A percentile compares a stretch with the other conserved stretches of the same genome.
Conservation (phyloP, 2,113 vertebrate genomes). For the Gymnarchus niloticus region DNA sequence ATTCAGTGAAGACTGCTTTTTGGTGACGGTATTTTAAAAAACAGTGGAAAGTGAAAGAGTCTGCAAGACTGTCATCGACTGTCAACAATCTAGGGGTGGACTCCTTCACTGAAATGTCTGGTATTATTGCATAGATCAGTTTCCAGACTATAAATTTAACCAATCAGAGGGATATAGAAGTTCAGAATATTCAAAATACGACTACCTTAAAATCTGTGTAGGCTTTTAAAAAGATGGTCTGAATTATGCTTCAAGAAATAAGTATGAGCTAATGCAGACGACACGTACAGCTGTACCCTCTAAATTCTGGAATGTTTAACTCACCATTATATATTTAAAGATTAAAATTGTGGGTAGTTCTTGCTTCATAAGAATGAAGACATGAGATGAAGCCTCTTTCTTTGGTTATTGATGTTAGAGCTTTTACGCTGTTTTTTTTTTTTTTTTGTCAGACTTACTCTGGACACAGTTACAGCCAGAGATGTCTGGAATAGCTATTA, state of each 20-base stretch:
- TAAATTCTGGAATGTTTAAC: not conserved
- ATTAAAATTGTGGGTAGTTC: not conserved
- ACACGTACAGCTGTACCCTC: not conserved
- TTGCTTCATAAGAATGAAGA: not conserved
- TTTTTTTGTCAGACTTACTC: not conserved
- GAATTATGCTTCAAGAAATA: no score
- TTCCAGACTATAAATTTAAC: no score
- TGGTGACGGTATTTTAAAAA: no score
- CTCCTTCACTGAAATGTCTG: no score
- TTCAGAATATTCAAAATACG: no score
- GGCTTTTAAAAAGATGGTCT: not conserved
- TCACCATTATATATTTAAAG: not conserved
- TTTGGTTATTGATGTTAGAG: not conserved
- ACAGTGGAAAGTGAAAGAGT: no score
- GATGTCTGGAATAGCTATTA: conserved; percentile 5
- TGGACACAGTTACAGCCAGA: not conserved
- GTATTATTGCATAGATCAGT: no score
- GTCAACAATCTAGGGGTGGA: no score
- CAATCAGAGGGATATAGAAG: no score
- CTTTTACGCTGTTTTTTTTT: not conserved
- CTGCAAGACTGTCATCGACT: no score
- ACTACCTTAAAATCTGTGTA: no score
- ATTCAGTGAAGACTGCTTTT: no score
- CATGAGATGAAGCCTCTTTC: not conserved
- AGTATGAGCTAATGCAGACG: not conserved